phyloP scores from a whole-genome alignment of 2,888 invertebrate genomes.

The Zaprionus bogoriensis region DNA sequence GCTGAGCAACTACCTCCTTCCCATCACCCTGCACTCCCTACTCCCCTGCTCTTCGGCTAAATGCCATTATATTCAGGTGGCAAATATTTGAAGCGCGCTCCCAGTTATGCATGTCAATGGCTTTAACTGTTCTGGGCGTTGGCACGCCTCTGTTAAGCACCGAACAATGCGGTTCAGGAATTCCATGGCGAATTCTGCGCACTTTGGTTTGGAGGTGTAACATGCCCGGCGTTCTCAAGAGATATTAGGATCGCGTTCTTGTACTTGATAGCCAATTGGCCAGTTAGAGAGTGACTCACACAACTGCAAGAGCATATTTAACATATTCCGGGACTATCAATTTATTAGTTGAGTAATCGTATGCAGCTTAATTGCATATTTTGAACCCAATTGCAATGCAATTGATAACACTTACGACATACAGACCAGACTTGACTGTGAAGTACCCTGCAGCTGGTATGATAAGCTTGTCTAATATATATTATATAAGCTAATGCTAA shows the following conservation, averaged over 20 bases:
- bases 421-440: no score
- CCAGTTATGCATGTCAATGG: constrained; percentile 26
- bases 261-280: no score
- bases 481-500: background rate
- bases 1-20: background rate
- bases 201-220: constrained; percentile 8
- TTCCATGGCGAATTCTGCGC: constrained; percentile 18
- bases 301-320: no score
- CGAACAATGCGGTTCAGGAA: constrained; percentile 6
- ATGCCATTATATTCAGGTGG: constrained; percentile 8
- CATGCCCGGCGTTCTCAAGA: no score
- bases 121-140: constrained; percentile 5
- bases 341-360: no score
- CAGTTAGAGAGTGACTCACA: no score
- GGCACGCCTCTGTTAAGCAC: constrained; percentile 2
- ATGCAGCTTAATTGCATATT: no score
- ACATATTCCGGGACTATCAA: no score
- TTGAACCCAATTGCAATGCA: no score
- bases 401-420: no score
- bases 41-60: background rate
- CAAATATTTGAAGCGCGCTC: constrained; percentile 27
- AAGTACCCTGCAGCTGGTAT: no score
- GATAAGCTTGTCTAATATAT: background rate
- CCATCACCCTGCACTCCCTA: background rate
- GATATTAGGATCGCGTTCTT: no score